Evolutionary conservation across 2,797 vertebrate species (phyloP).

Genomic region (Malurus splendens): DNA sequence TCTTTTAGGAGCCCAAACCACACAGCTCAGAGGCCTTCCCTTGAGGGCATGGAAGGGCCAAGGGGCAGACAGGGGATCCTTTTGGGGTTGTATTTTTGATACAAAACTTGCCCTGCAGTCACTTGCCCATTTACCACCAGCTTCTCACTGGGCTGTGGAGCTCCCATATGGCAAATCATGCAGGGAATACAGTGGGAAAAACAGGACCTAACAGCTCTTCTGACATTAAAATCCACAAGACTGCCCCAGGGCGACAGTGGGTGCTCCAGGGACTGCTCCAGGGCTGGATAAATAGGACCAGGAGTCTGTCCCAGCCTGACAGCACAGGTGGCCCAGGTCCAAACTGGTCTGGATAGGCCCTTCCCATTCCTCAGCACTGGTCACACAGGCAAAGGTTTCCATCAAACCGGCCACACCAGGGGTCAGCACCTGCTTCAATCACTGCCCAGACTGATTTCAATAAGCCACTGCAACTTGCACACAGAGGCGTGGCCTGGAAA

Average conservation of each 20-base stretch:
- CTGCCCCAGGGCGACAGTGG: not conserved
- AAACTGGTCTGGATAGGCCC: not conserved
- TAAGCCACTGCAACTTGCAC: not conserved
- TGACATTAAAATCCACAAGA: not conserved
- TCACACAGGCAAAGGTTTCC: not conserved
- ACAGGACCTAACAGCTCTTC: not conserved
- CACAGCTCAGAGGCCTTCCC: not conserved
- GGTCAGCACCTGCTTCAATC: not conserved
- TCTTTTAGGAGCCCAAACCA: not conserved
- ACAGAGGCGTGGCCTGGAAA: rapidly evolving
- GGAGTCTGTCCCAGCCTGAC: not conserved
- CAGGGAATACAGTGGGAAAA: not conserved
- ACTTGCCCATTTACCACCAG: not conserved
- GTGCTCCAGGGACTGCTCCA: not conserved
- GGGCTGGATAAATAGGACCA: not conserved
- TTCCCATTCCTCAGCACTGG: not conserved
- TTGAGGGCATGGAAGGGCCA: not conserved
- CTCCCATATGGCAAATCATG: not conserved
- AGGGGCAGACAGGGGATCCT: not conserved
- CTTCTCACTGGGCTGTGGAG: not conserved
- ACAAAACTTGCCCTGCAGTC: not conserved
- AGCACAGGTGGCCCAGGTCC: not conserved
- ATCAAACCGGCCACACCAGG: not conserved
- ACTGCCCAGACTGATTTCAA: not conserved
- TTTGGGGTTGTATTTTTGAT: not conserved